Evolutionary conservation across 2,797 vertebrate species (phyloP).

Genomic region (Danio tinwini): DNA sequence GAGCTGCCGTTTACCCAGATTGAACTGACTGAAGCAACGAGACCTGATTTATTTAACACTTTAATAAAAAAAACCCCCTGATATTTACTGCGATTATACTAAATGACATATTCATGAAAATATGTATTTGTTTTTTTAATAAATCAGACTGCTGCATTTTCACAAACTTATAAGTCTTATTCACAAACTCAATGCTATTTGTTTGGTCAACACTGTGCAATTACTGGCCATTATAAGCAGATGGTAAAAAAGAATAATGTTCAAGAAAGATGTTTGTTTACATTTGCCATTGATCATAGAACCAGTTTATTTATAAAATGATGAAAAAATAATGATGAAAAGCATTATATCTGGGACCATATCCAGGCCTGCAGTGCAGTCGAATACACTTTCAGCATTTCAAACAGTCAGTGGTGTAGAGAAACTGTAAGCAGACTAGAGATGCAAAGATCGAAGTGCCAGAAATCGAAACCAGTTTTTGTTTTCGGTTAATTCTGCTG

Average conservation of each 20-base stretch:
- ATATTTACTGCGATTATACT: too few species aligned
- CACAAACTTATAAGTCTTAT: neutral
- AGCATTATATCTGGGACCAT: neutral
- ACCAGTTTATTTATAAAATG: slow-evolving; percentile 5
- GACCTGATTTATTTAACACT: too few species aligned
- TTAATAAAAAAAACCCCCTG: too few species aligned
- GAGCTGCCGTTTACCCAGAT: neutral
- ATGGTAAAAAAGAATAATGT: neutral
- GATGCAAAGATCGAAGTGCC: neutral
- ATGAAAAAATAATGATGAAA: neutral
- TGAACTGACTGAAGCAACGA: neutral
- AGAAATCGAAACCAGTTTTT: too few species aligned
- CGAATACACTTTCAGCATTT: neutral
- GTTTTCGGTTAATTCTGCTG: too few species aligned
- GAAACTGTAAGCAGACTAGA: neutral
- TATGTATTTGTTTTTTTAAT: too few species aligned
- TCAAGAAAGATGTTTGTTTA: slow-evolving; percentile 11
- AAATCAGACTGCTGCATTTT: too few species aligned
- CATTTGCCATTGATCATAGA: neutral
- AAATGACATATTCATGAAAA: too few species aligned
- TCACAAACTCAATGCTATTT: neutral
- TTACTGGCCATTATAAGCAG: neutral
- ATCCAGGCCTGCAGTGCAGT: neutral
- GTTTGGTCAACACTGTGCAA: neutral
- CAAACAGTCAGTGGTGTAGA: neutral